Conservation (phyloP, 2,797 vertebrate genomes). For the Amazona ochrocephala region DNA sequence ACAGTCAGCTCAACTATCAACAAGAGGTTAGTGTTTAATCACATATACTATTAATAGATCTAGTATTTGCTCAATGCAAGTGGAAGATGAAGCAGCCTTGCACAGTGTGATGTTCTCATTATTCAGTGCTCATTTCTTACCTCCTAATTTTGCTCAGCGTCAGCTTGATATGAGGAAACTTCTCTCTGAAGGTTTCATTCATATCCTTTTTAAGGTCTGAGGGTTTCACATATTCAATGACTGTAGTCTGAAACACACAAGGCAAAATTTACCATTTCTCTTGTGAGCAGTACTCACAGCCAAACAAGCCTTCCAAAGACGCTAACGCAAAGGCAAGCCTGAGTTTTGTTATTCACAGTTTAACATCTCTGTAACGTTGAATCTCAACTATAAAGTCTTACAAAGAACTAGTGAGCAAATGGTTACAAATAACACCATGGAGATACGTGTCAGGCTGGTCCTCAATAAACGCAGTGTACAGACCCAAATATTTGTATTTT, state of each 20-base stretch:
- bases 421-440: neutral
- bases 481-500: neutral
- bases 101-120: neutral
- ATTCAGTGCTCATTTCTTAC: slow-evolving; percentile 70
- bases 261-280: neutral
- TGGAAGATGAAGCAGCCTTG: neutral
- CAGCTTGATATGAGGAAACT: slow-evolving; percentile 95
- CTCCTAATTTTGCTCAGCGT: slow-evolving; percentile 98
- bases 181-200: slow-evolving; percentile 97
- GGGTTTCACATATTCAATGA: slow-evolving; percentile 97
- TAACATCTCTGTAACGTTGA: neutral
- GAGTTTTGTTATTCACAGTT: neutral
- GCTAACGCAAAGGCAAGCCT: neutral
- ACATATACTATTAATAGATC: slow-evolving; percentile 52
- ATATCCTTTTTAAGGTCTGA: slow-evolving; percentile 98
- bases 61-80: neutral
- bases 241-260: slow-evolving; percentile 86
- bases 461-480: neutral
- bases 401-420: neutral
- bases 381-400: neutral
- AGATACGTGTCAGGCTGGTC: neutral
- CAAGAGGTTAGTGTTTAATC: slow-evolving; percentile 54
- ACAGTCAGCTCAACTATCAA: slow-evolving; percentile 27
- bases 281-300: neutral
- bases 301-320: neutral